phyloP scores from a whole-genome alignment of 2,113 vertebrate species.

The Candoia aspera region DNA sequence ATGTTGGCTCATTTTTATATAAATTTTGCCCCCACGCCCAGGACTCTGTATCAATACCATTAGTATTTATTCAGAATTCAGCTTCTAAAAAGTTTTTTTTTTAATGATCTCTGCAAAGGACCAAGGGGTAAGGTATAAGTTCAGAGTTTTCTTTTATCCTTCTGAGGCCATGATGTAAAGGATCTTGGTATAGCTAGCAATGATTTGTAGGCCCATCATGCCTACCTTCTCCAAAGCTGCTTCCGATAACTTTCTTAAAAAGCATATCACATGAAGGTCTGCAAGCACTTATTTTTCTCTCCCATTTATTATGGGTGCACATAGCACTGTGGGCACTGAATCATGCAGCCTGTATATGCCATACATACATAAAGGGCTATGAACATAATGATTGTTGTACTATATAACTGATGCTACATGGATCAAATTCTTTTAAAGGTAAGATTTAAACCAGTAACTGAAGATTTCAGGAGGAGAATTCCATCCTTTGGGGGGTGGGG shows the following conservation, averaged over 20 bases:
- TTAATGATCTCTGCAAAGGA: not conserved
- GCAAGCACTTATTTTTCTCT: not conserved
- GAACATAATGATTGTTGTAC: not conserved
- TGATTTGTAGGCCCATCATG: not conserved
- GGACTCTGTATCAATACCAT: not conserved
- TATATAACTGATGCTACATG: not conserved
- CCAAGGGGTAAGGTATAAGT: not conserved
- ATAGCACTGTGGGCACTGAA: not conserved
- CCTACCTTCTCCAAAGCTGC: no score
- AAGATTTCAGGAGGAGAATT: not conserved
- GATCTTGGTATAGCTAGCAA: not conserved
- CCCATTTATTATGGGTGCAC: not conserved
- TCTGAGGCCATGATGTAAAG: not conserved
- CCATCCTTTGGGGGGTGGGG: no score
- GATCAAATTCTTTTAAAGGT: not conserved
- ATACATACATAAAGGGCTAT: not conserved
- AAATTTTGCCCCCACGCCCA: not conserved
- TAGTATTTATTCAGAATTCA: not conserved
- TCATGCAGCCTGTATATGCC: not conserved
- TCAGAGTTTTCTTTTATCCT: not conserved
- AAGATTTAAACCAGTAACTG: not conserved
- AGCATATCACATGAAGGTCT: not conserved
- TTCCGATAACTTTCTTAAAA: not conserved
- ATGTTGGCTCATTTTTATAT: not conserved
- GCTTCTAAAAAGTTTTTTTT: not conserved